Conservation (phyloP, 1,140 invertebrate genomes). For the Bombus affinis region DNA sequence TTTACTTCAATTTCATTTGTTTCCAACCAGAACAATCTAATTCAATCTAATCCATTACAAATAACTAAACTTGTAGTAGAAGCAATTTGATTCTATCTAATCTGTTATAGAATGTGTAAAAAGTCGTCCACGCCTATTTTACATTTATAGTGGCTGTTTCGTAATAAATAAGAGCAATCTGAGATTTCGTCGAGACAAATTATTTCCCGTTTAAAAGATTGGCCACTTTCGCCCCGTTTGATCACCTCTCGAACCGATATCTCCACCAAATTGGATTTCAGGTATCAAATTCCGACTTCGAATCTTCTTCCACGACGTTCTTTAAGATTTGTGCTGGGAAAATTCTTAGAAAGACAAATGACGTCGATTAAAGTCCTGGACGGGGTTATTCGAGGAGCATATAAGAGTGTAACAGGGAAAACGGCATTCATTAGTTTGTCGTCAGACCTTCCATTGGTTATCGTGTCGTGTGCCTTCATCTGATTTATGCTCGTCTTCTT, state of each 20-base stretch:
- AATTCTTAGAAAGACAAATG: neutral
- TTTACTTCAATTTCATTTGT: too few relatives aligned
- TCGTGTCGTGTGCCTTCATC: neutral
- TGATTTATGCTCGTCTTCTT: neutral
- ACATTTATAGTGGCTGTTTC: neutral
- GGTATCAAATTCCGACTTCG: neutral
- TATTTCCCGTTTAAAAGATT: neutral
- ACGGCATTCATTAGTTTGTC: conserved; percentile 40
- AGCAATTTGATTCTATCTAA: neutral
- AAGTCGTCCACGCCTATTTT: neutral
- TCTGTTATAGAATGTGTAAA: neutral
- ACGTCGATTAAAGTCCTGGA: neutral
- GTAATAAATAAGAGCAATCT: neutral
- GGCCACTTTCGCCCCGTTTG: neutral
- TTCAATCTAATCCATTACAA: too few relatives aligned
- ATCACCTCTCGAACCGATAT: neutral
- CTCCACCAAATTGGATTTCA: conserved; percentile 10
- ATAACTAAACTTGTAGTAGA: neutral
- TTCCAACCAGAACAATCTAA: too few relatives aligned
- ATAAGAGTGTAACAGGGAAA: conserved; percentile 9
- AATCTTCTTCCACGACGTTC: neutral
- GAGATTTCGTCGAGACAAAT: neutral
- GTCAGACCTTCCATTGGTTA: conserved; percentile 9
- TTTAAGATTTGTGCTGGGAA: neutral
- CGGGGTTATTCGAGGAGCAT: neutral